A percentile compares a stretch with the other conserved stretches of the same genome.
These are phyloP conservation scores for Vulpes lagopus DNA, from an alignment of 2,113 vertebrate genomes.

Conservation along the genomic window DNA sequence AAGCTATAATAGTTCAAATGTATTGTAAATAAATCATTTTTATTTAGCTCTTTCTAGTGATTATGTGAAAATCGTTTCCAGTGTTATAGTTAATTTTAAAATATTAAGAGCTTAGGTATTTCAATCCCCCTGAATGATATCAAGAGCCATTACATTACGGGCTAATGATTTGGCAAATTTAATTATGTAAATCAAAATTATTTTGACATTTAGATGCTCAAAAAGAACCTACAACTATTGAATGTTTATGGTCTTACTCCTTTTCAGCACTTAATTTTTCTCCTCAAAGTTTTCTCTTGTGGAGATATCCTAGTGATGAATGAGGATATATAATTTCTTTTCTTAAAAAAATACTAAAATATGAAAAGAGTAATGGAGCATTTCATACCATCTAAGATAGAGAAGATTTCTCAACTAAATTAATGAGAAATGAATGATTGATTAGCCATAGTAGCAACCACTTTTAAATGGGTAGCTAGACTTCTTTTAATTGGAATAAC, in stretches of 20 bases:
- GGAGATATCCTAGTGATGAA: constrained; percentile 51
- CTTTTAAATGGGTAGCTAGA: not conserved
- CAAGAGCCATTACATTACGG: constrained; percentile 43
- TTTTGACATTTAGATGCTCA: constrained; percentile 72
- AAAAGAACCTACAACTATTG: constrained; percentile 46
- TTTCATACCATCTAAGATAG: constrained; percentile 36
- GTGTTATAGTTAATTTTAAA: constrained; percentile 63
- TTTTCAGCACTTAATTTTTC: constrained; percentile 72
- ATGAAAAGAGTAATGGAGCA: not conserved
- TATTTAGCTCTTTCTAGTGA: constrained; percentile 68
- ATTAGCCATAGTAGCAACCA: constrained; percentile 29
- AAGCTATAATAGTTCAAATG: constrained; percentile 9
- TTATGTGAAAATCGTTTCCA: constrained; percentile 61
- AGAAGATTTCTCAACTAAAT: constrained; percentile 51
- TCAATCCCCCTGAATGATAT: constrained; percentile 54
- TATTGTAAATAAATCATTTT: constrained; percentile 71
- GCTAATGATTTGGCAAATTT: constrained; percentile 77
- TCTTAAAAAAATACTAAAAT: constrained; percentile 46
- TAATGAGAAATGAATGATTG: constrained; percentile 56
- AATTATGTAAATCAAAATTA: constrained; percentile 76
- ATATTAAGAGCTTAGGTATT: constrained; percentile 67
- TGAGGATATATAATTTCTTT: constrained; percentile 40
- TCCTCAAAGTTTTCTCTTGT: constrained; percentile 62
- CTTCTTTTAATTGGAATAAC: constrained; percentile 1
- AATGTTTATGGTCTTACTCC: constrained; percentile 57